These are phyloP conservation scores for Mesembrinibis cayennensis DNA, from an alignment of 2,113 vertebrate species.

Conservation along the genomic window DNA sequence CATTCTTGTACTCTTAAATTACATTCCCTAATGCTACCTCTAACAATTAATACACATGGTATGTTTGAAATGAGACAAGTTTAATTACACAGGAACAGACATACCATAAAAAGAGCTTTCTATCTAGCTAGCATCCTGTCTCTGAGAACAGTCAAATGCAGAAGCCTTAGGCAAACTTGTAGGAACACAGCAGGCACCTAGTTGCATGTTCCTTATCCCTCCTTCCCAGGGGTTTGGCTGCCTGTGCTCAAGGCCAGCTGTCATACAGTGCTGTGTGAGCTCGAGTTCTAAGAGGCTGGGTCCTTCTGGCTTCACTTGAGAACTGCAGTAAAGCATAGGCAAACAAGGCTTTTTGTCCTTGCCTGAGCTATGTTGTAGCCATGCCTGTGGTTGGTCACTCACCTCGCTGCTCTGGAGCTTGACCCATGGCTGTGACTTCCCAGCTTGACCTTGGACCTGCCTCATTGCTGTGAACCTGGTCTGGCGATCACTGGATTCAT, in stretches of 20 bases:
- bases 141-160: background rate
- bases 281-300: background rate
- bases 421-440: background rate
- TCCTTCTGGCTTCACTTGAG: background rate
- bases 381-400: fast-evolving
- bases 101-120: background rate
- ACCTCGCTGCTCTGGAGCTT: background rate
- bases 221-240: background rate
- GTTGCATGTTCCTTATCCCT: background rate
- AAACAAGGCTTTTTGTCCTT: background rate
- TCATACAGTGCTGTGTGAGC: background rate
- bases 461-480: too few species aligned
- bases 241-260: too few species aligned
- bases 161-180: background rate
- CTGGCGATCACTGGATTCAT: too few species aligned
- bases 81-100: background rate
- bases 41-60: background rate
- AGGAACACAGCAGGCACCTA: background rate
- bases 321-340: background rate
- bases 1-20: background rate
- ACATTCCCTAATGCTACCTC: background rate
- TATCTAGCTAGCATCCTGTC: background rate
- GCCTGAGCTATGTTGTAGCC: fast-evolving
- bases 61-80: background rate
- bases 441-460: background rate